Percentiles rank a stretch among this genome's conserved stretches.
phyloP scores from a whole-genome alignment of 2,888 invertebrate species.

The Ophioninae sp. region DNA sequence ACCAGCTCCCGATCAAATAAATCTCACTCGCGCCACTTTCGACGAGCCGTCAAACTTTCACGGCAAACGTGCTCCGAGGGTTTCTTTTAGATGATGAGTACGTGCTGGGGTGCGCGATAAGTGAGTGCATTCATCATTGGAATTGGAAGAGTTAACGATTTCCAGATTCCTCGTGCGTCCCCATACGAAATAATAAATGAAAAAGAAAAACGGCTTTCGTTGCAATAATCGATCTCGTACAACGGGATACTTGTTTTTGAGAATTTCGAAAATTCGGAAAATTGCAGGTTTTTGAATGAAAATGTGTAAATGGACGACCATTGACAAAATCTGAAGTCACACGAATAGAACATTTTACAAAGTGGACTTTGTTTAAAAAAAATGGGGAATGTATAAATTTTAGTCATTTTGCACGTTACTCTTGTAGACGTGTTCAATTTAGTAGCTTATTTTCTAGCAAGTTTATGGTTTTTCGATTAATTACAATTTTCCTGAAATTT shows the following conservation, averaged over 20 bases:
- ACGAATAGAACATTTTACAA: background rate
- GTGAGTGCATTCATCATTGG: background rate
- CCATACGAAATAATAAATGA: background rate
- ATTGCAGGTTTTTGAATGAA: background rate
- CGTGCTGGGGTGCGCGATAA: background rate
- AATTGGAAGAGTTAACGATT: background rate
- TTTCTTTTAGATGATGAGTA: background rate
- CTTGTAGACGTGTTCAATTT: too few relatives aligned
- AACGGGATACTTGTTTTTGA: background rate
- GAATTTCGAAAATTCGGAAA: background rate
- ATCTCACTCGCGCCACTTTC: constrained; percentile 16
- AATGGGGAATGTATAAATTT: too few relatives aligned
- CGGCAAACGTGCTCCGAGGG: background rate
- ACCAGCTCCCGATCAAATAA: background rate
- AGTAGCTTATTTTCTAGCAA: too few relatives aligned
- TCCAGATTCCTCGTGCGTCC: background rate
- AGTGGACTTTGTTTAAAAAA: background rate
- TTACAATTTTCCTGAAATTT: too few relatives aligned
- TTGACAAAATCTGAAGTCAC: background rate
- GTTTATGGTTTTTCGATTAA: too few relatives aligned
- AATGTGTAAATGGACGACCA: background rate
- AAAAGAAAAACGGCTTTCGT: background rate
- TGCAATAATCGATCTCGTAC: background rate
- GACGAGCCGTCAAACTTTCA: constrained; percentile 36
- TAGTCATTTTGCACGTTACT: too few relatives aligned